Evolutionary conservation across 2,888 invertebrate species (phyloP), one percentile per base, ranked within the genome.

Genomic region (Oscheius sp.): DNA sequence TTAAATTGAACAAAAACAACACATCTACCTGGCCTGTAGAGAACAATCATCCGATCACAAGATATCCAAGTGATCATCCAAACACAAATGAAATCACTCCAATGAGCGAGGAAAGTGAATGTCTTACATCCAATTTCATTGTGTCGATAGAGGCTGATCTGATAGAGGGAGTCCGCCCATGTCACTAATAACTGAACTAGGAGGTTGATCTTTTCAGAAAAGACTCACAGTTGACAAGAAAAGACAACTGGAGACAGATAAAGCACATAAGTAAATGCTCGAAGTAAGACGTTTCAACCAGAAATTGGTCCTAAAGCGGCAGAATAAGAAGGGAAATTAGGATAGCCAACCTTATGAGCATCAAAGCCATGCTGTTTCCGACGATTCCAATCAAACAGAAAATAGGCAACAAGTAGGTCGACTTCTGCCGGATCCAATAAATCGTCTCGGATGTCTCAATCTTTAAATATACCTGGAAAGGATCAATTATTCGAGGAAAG

Each of bases 61-160:
- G 84, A 85, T 18, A 86, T 85, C 78, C 84, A 82, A 18, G 81
- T 81, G 61, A 87, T 87, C 87, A 87, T 87, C 85, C 86, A 87
- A 9, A 81, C 82, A 58, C 84, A 84, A 63, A 81, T 83, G 70
- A 87, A 87, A 63, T 87, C 87, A 64, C 83, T 87, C 63, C 82
- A 80, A 75, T 87, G 87, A 0, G 87, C 87, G 52, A 85, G 64
- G 45, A 87, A 88, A 0, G 87, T 88, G 75, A 86, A 77, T 46
- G 81, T 66, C 66, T 81, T 81, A 71, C 81, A 81, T 3, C 79
- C 84, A 27, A 85, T 68, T 49, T 85, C 81, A 7, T 81, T 84
- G 71, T 82, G 72, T 18, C 79, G 83, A 71, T 85, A 87, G 27
- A 87, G 63, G 1, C 87, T 84, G 13, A 85, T 53, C 13, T 76